Conservation (phyloP, 1,140 invertebrate species). For the Melanaphis sacchari region DNA sequence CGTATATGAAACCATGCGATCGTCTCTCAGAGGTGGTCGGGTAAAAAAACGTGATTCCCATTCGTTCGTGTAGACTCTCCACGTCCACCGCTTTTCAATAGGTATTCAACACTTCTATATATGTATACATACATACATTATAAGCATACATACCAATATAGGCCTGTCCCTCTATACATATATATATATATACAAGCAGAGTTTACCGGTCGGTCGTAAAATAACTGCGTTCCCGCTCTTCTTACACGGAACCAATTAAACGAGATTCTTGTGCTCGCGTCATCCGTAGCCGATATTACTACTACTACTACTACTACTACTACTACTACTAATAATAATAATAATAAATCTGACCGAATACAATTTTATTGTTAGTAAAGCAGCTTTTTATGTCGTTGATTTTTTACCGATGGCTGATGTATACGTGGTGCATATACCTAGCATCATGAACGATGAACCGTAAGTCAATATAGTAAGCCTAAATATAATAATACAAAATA, state of each 20-base stretch:
- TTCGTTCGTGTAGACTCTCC: not conserved
- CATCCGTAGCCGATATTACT: not conserved
- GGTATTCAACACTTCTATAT: not conserved
- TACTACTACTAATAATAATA: not conserved
- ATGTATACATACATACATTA: not conserved
- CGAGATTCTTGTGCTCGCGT: constrained; percentile 42
- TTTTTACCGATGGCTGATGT: not conserved
- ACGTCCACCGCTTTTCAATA: constrained; percentile 35
- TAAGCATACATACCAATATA: not conserved
- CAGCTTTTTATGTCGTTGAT: not conserved
- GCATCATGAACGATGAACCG: not conserved
- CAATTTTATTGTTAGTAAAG: not conserved
- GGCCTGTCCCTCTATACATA: not conserved
- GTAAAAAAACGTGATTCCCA: constrained; percentile 24
- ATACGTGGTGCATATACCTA: not conserved
- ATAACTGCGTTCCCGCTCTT: constrained; percentile 21
- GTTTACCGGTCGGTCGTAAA: constrained; percentile 41
- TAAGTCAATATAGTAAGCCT: not conserved
- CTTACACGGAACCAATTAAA: constrained; percentile 52
- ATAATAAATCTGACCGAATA: constrained; percentile 21
- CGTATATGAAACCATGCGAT: not conserved
- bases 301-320: not conserved
- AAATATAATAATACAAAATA: not conserved
- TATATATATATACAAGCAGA: not conserved
- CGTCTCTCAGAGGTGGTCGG: not conserved